Conservation (phyloP, 2,888 invertebrate species). For the Diadegma fenestrale region DNA sequence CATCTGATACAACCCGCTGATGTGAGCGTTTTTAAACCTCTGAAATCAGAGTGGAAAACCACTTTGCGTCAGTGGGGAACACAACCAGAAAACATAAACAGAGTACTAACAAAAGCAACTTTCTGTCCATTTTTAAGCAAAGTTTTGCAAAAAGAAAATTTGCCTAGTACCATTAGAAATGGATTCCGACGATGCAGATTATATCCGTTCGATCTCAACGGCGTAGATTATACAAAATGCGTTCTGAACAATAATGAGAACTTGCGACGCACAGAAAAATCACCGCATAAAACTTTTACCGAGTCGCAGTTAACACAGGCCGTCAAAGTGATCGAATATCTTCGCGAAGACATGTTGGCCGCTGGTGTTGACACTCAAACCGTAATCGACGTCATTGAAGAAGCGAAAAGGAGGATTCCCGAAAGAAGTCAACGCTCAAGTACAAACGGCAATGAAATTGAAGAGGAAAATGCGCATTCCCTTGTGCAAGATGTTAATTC, state of each 20-base stretch:
- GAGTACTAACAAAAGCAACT: slow-evolving; percentile 69
- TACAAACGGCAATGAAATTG: neutral
- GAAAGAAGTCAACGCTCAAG: neutral
- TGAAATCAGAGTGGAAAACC: slow-evolving; percentile 75
- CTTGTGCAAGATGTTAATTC: no score
- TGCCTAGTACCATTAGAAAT: slow-evolving; percentile 63
- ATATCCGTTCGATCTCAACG: slow-evolving; percentile 70
- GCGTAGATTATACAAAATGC: slow-evolving; percentile 71
- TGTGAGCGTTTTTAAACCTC: slow-evolving; percentile 75
- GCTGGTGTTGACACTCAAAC: neutral
- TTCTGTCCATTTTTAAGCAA: slow-evolving; percentile 69
- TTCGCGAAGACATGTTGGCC: neutral
- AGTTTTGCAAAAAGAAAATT: slow-evolving; percentile 67
- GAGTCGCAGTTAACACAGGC: neutral
- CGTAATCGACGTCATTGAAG: neutral
- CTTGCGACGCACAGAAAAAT: neutral
- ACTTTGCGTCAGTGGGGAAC: slow-evolving; percentile 42
- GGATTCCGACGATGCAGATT: slow-evolving; percentile 71
- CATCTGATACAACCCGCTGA: slow-evolving; percentile 75
- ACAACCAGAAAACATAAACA: neutral
- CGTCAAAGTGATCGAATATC: neutral
- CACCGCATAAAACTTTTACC: neutral
- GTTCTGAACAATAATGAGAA: neutral
- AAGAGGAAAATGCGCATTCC: neutral
- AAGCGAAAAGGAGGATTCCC: neutral